Conservation (phyloP, 1,140 invertebrate species). For the Bombyx mori region ASM3026992v2 NC_085116.1:2677001-2677500, state of each 20-base stretch:
- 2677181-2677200: slow-evolving; percentile 26
- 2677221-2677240: slow-evolving; percentile 38
- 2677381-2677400: slow-evolving; percentile 47
- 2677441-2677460: slow-evolving; percentile 41
- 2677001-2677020: slow-evolving; percentile 52
- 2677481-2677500: slow-evolving; percentile 48
- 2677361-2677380: slow-evolving; percentile 34
- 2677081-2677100: slow-evolving; percentile 13
- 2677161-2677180: slow-evolving; percentile 39
- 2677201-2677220: slow-evolving; percentile 13
- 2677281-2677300: slow-evolving; percentile 34
- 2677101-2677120: slow-evolving; percentile 38
- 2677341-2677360: slow-evolving; percentile 30
- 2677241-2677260: slow-evolving; percentile 58
- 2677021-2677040: slow-evolving; percentile 24
- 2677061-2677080: slow-evolving; percentile 23
- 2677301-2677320: slow-evolving; percentile 33
- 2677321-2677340: slow-evolving; percentile 35
- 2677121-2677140: slow-evolving; percentile 40
- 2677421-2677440: slow-evolving; percentile 35
- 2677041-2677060: slow-evolving; percentile 25
- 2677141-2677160: slow-evolving; percentile 39
- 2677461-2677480: slow-evolving; percentile 50
- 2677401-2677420: slow-evolving; percentile 52
- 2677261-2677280: slow-evolving; percentile 29